Percentiles rank a stretch among this genome's conserved stretches.
These are phyloP conservation scores for Steatornis caripensis DNA, from an alignment of 2,113 vertebrate genomes.

Conservation along the genomic window DNA sequence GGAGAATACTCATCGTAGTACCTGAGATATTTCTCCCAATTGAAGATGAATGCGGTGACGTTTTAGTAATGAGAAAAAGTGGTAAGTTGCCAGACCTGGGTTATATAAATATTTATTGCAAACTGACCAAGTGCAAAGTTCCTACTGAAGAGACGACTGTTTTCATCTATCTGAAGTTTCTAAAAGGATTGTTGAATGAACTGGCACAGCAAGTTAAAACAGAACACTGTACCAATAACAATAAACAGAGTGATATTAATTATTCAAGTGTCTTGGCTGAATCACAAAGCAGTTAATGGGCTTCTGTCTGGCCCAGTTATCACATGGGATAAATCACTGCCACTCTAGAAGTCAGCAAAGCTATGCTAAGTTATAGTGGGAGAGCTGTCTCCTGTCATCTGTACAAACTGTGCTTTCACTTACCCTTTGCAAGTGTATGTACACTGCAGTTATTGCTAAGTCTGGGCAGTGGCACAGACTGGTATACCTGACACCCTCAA, in stretches of 20 bases:
- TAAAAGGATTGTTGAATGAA: background rate
- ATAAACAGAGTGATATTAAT: background rate
- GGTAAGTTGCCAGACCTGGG: constrained; percentile 47
- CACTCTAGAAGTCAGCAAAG: background rate
- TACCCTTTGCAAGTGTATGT: background rate
- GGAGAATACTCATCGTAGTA: constrained; percentile 80
- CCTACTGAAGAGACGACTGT: background rate
- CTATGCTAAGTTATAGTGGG: background rate
- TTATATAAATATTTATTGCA: background rate
- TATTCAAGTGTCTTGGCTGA: background rate
- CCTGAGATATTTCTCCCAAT: constrained; percentile 83
- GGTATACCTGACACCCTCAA: background rate
- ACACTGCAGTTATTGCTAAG: background rate
- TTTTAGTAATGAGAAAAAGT: constrained; percentile 83
- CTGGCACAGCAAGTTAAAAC: background rate
- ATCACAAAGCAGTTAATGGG: background rate
- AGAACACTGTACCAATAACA: background rate
- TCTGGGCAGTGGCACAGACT: background rate
- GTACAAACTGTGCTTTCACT: background rate
- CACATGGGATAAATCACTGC: background rate
- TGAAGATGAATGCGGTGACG: constrained; percentile 81
- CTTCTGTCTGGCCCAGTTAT: background rate
- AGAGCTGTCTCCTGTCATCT: background rate
- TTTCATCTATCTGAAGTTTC: background rate
- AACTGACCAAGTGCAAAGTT: background rate